These are phyloP conservation scores for Monomorium pharaonis DNA, from an alignment of 1,140 invertebrate species.

Conservation along the genomic window DNA sequence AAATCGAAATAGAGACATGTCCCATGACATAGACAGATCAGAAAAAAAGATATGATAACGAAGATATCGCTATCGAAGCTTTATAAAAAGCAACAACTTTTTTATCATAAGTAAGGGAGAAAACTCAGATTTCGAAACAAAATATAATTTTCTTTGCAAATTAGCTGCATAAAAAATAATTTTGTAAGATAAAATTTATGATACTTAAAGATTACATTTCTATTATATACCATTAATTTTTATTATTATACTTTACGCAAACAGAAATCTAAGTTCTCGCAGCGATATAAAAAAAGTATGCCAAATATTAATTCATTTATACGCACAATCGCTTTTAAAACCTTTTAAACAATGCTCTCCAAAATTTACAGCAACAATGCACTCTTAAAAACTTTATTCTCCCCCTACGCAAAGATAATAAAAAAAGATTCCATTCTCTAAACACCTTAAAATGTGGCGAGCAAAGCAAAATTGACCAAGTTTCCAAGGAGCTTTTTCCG, in stretches of 20 bases:
- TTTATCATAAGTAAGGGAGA: background rate
- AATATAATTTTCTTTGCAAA: constrained; percentile 11
- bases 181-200: background rate
- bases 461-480: constrained; percentile 3
- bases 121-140: background rate
- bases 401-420: background rate
- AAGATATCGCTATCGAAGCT: background rate
- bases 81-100: background rate
- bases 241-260: background rate
- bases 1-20: background rate
- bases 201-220: background rate
- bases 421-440: background rate
- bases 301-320: background rate
- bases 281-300: background rate
- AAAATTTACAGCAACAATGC: background rate
- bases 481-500: constrained; percentile 11
- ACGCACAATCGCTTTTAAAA: background rate
- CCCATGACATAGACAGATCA: background rate
- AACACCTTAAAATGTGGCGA: background rate
- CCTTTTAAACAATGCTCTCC: background rate
- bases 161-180: background rate
- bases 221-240: background rate
- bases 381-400: background rate
- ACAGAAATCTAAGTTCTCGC: background rate
- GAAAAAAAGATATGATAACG: background rate